Percentiles rank a stretch among this genome's conserved stretches.
Evolutionary conservation across 2,888 invertebrate species (phyloP).

Genomic region (Boloria selene): DNA sequence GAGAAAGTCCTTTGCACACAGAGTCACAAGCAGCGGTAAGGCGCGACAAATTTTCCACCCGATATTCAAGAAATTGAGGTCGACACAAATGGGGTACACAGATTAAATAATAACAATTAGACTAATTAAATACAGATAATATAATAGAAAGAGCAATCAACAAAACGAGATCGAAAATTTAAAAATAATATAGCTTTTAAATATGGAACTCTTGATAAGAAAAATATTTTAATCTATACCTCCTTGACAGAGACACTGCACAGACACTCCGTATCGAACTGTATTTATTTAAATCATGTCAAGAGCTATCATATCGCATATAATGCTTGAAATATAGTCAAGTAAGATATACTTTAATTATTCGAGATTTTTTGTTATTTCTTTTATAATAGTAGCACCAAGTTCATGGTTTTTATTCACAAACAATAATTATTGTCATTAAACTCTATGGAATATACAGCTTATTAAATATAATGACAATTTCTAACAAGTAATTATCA

Average conservation of each 20-base stretch:
- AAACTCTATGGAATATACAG: no score
- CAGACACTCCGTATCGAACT: conserved; percentile 45
- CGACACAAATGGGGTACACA: conserved; percentile 46
- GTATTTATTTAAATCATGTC: conserved; percentile 56
- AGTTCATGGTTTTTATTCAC: no score
- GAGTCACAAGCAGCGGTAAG: conserved; percentile 10
- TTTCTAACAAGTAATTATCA: no score
- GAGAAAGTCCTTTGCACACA: conserved; percentile 18
- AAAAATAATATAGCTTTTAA: no score
- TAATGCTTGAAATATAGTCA: conserved; percentile 28
- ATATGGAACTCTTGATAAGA: no score
- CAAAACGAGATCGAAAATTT: no score
- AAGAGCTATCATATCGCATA: conserved; percentile 49
- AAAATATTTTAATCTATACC: conserved; percentile 39
- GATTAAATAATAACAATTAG: conserved; percentile 37
- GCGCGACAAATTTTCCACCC: conserved; percentile 34
- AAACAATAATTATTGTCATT: no score
- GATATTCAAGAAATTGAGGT: conserved; percentile 33
- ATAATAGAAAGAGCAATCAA: background rate
- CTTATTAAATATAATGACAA: no score
- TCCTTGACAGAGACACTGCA: conserved; percentile 59
- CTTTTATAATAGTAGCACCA: background rate
- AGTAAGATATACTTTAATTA: conserved; percentile 8
- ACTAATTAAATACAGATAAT: conserved; percentile 14
- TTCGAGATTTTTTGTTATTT: background rate